phyloP scores from a whole-genome alignment of 2,888 invertebrate species.

The Fabriciana adippe region DNA sequence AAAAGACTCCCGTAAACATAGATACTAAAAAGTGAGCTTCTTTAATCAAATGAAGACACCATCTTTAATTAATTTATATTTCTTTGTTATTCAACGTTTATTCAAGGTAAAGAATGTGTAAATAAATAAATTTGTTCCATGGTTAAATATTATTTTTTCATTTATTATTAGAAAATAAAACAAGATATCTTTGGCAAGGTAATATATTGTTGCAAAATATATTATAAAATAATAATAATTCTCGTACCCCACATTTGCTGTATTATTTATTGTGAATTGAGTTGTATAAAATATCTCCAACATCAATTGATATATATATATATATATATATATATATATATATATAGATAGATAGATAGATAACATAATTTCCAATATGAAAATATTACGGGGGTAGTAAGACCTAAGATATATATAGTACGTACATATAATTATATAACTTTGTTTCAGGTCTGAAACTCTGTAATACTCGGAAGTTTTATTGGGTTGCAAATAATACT shows the following conservation, averaged over 20 bases:
- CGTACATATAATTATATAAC: too few relatives aligned
- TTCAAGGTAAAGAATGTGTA: constrained; percentile 6
- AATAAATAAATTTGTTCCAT: constrained; percentile 15
- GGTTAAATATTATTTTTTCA: constrained; percentile 2
- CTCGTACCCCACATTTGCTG: neutral
- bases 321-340: too few relatives aligned
- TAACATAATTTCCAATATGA: too few relatives aligned
- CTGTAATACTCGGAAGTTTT: too few relatives aligned
- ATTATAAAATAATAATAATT: neutral
- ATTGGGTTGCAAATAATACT: too few relatives aligned
- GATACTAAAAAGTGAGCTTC: too few relatives aligned
- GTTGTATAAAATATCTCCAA: neutral
- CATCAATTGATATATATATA: too few relatives aligned
- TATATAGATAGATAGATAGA: too few relatives aligned
- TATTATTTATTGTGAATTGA: neutral
- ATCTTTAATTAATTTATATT: constrained; percentile 3
- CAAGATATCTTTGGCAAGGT: constrained; percentile 15
- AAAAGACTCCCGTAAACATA: too few relatives aligned
- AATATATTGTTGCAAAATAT: constrained; percentile 8
- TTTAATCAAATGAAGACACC: neutral
- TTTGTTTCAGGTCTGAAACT: too few relatives aligned
- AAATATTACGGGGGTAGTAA: too few relatives aligned
- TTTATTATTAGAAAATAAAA: constrained; percentile 8
- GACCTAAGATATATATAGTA: too few relatives aligned
- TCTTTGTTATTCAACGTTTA: constrained; percentile 9